Evolutionary conservation across 2,797 vertebrate species (phyloP), one percentile per base, ranked within the genome.

Genomic region (Myotis findleyi): DNA sequence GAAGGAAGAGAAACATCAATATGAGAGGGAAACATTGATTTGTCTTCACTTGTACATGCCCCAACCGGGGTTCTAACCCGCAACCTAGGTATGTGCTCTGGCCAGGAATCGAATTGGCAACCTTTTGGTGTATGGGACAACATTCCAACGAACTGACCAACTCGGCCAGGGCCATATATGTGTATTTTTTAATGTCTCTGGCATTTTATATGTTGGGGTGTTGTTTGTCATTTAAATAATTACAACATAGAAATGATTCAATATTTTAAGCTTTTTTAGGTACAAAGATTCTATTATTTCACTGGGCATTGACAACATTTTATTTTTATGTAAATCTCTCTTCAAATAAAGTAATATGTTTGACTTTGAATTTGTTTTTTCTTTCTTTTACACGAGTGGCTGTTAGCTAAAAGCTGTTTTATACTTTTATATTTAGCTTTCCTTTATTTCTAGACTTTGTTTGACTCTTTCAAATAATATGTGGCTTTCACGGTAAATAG

Each of bases 171-270:
- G 62, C 30, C 87, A 38, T 25, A 68, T n/a, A 36, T 30, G 16
- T 11, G 3, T 25, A 62, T 17, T 51, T 59, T 85, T 30, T 2
- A 83, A 20, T 55, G 10, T 21, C 4, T 44, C 14, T 64, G 33
- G 33, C 10, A 5, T 64, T 77, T 33, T 75, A 9, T 47, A 3
- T 66, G 4, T 51, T n/a, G 0, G 1, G 3, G n/a, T 38, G 0
- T 49, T 73, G 4, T 41, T 75, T 92, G 9, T n/a, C 25, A 51
- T 23, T 76, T 76, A 62, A 72, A 49, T 13, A 62, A 62, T 89
- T 92, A 2, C 6, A 55, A 62, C 9, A 75, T 36, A 89, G 4
- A 95, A 80, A 84, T 83, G 1, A 17, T 9, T 44, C 14, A 57
- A 0, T 20, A 21, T 49, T 89, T 72, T 62, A 72, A 81, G 12